Evolutionary conservation across 1,140 invertebrate genomes (phyloP).

Genomic region (Polypedilum pembai): DNA sequence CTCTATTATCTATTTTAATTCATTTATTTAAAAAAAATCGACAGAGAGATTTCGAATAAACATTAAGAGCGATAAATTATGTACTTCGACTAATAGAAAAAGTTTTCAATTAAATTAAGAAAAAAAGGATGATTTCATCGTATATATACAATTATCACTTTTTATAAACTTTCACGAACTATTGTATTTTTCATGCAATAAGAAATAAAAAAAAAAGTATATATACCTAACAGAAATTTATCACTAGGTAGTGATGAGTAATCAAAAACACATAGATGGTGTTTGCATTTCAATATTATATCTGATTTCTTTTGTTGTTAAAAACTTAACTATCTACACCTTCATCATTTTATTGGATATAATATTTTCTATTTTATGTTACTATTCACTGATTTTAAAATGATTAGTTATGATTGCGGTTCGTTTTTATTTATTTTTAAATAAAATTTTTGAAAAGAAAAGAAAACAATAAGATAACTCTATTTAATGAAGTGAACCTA

Average conservation of each 20-base stretch:
- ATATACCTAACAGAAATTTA: neutral
- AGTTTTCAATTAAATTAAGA: too few species aligned
- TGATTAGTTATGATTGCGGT: neutral
- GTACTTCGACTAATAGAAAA: too few species aligned
- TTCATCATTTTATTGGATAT: neutral
- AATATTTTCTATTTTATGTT: neutral
- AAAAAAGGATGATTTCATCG: neutral
- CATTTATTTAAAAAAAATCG: too few species aligned
- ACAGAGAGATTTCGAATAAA: too few species aligned
- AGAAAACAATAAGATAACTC: neutral
- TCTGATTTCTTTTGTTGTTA: neutral
- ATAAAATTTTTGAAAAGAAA: neutral
- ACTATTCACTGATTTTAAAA: neutral
- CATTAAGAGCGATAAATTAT: too few species aligned
- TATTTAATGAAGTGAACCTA: neutral
- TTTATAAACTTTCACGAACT: neutral
- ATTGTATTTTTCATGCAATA: neutral
- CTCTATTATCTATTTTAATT: too few species aligned
- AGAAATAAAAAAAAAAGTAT: neutral
- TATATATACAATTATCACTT: neutral
- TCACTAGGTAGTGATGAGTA: constrained; percentile 4
- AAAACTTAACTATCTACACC: neutral
- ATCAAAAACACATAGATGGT: neutral
- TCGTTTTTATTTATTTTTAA: neutral
- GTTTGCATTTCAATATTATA: neutral